A percentile compares a stretch with the other conserved stretches of the same genome.
phyloP scores from a whole-genome alignment of 1,140 invertebrate species.

The Bilobella aurantiaca region DNA sequence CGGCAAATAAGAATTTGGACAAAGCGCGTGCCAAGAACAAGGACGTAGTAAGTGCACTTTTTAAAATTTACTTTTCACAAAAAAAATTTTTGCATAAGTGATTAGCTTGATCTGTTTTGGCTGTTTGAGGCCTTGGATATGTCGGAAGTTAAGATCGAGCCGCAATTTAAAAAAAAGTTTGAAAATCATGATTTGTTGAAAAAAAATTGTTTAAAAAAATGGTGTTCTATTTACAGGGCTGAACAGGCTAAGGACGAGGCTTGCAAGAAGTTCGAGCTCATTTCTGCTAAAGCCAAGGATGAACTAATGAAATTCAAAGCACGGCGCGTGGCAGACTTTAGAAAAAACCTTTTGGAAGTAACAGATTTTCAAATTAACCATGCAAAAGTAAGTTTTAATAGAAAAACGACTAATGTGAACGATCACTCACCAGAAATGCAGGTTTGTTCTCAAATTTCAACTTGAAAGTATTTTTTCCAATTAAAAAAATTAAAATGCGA shows the following conservation, averaged over 20 bases:
- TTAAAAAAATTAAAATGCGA: no score
- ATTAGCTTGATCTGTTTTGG: background rate
- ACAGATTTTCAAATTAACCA: conserved; percentile 96
- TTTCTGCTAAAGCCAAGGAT: conserved; percentile 90
- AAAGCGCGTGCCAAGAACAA: conserved; percentile 93
- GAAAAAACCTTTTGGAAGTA: conserved; percentile 89
- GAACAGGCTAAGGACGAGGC: conserved; percentile 81
- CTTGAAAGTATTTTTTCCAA: no score
- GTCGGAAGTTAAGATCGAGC: conserved; percentile 49
- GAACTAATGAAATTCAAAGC: conserved; percentile 88
- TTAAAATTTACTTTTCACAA: no score
- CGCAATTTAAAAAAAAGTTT: background rate
- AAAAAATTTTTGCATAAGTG: no score
- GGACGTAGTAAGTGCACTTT: conserved; percentile 84
- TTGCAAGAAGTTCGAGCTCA: conserved; percentile 91
- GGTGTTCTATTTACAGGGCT: conserved; percentile 61
- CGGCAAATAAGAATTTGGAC: conserved; percentile 90
- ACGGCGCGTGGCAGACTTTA: conserved; percentile 80
- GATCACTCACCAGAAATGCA: no score
- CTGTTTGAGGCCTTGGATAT: conserved; percentile 40
- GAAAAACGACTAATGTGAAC: no score
- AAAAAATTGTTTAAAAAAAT: background rate
- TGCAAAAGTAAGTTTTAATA: conserved; percentile 53
- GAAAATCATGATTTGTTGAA: no score
- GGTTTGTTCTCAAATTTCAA: no score